Conservation (phyloP, 2,888 invertebrate species). For the Limnephilus rhombicus region DNA sequence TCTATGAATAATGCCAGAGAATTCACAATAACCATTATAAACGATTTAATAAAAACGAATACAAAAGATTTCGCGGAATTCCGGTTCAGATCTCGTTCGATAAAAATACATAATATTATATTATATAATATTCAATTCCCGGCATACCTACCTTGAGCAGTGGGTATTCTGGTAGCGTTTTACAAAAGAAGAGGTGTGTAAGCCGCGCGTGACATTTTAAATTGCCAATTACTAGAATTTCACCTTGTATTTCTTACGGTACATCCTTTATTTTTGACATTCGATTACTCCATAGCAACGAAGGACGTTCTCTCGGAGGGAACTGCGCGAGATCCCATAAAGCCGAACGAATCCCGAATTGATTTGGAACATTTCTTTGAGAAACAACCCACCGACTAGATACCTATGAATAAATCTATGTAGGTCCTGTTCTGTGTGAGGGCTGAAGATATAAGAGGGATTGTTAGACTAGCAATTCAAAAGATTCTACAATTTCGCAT, state of each 20-base stretch:
- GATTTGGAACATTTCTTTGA: slow-evolving; percentile 43
- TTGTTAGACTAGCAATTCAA: neutral
- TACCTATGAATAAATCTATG: neutral
- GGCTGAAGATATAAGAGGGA: neutral
- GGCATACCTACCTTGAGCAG: slow-evolving; percentile 12
- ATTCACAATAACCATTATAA: slow-evolving; percentile 12
- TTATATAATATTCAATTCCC: too few relatives aligned
- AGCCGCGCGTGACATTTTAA: slow-evolving; percentile 66
- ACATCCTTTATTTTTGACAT: slow-evolving; percentile 66
- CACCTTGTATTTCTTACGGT: slow-evolving; percentile 64
- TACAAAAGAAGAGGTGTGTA: slow-evolving; percentile 62
- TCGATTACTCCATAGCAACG: slow-evolving; percentile 61
- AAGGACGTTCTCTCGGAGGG: slow-evolving; percentile 6
- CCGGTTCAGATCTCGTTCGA: slow-evolving; percentile 23
- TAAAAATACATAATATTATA: slow-evolving; percentile 43
- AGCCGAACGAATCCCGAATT: slow-evolving; percentile 38
- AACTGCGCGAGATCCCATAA: slow-evolving; percentile 28
- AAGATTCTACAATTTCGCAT: neutral
- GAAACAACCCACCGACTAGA: neutral
- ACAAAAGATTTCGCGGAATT: neutral
- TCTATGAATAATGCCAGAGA: neutral
- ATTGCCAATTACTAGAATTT: slow-evolving; percentile 66
- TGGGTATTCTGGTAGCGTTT: slow-evolving; percentile 55
- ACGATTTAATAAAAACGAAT: neutral
- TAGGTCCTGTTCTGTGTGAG: neutral